A percentile compares a stretch with the other conserved stretches of the same genome.
Evolutionary conservation across 1,140 invertebrate species (phyloP).

Genomic region (Drosophila malerkotliana): DNA sequence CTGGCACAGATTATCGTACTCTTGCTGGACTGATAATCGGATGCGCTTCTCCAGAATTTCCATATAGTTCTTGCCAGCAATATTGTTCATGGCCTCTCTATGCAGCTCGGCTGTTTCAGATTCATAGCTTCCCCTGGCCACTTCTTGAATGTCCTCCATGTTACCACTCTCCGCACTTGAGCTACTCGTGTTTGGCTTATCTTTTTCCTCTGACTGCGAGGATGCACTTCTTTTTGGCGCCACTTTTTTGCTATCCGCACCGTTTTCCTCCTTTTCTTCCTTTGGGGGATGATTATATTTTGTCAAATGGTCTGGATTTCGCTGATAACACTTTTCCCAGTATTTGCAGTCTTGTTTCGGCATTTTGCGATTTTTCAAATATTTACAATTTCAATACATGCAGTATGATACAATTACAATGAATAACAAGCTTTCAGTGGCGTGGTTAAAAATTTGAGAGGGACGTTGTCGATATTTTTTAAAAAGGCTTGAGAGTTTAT

Average conservation of each 20-base stretch:
- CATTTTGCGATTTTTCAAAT: conserved; percentile 48
- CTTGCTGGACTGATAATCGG: conserved; percentile 68
- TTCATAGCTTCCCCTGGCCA: conserved; percentile 40
- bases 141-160: conserved; percentile 15
- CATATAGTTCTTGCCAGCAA: conserved; percentile 76
- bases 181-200: conserved; percentile 21
- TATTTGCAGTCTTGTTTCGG: conserved; percentile 88
- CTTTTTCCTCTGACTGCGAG: conserved; percentile 10
- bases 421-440: conserved; percentile 21
- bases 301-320: conserved; percentile 90
- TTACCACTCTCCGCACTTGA: conserved; percentile 22
- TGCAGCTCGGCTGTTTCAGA: conserved; percentile 62
- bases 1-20: conserved; percentile 75
- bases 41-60: conserved; percentile 78
- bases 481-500: neutral
- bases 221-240: conserved; percentile 69
- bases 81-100: conserved; percentile 71
- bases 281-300: conserved; percentile 90
- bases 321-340: conserved; percentile 92
- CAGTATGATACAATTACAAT: conserved; percentile 16
- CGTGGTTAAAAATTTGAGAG: neutral
- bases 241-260: conserved; percentile 46
- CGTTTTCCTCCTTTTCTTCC: conserved; percentile 15
- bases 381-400: conserved; percentile 14
- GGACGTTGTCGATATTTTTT: neutral